These are phyloP conservation scores for Gnatocerus cornutus DNA, from an alignment of 2,888 invertebrate genomes.

Conservation along the genomic window DNA sequence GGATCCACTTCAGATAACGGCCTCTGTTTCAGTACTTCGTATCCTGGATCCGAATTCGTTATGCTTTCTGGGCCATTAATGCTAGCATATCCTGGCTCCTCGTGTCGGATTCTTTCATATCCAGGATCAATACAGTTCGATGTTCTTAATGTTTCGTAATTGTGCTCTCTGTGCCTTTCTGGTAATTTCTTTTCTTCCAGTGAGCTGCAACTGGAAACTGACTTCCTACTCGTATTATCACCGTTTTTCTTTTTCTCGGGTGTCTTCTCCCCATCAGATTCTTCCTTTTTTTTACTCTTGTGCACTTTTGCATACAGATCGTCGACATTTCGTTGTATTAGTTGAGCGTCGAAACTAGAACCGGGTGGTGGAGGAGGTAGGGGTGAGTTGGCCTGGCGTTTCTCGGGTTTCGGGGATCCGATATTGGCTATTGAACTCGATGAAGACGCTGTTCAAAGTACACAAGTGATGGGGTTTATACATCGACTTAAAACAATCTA, in stretches of 20 bases:
- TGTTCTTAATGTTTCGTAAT: slow-evolving; percentile 77
- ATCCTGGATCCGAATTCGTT: slow-evolving; percentile 79
- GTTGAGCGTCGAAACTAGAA: slow-evolving; percentile 65
- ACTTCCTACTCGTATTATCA: slow-evolving; percentile 45
- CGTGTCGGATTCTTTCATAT: slow-evolving; percentile 67
- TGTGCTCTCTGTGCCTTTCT: slow-evolving; percentile 69
- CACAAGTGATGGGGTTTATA: no score
- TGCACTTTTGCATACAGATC: slow-evolving; percentile 93
- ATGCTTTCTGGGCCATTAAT: slow-evolving; percentile 76
- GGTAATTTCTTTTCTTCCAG: slow-evolving; percentile 30
- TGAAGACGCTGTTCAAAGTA: slow-evolving; percentile 75
- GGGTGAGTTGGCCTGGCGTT: slow-evolving; percentile 91
- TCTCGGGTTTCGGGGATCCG: slow-evolving; percentile 92
- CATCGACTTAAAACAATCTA: no score
- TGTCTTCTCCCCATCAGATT: slow-evolving; percentile 49
- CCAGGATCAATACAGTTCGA: slow-evolving; percentile 62
- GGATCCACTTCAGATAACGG: slow-evolving; percentile 77
- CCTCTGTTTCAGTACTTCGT: slow-evolving; percentile 78
- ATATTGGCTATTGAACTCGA: slow-evolving; percentile 77
- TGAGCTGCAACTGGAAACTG: slow-evolving; percentile 43
- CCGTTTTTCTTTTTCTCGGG: slow-evolving; percentile 49
- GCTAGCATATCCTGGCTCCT: slow-evolving; percentile 66
- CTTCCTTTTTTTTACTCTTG: slow-evolving; percentile 73
- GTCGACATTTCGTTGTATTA: slow-evolving; percentile 77
- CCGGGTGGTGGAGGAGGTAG: slow-evolving; percentile 83